Evolutionary conservation across 2,797 vertebrate genomes (phyloP), one percentile per base, ranked within the genome.

Genomic region (Characodon lateralis): DNA sequence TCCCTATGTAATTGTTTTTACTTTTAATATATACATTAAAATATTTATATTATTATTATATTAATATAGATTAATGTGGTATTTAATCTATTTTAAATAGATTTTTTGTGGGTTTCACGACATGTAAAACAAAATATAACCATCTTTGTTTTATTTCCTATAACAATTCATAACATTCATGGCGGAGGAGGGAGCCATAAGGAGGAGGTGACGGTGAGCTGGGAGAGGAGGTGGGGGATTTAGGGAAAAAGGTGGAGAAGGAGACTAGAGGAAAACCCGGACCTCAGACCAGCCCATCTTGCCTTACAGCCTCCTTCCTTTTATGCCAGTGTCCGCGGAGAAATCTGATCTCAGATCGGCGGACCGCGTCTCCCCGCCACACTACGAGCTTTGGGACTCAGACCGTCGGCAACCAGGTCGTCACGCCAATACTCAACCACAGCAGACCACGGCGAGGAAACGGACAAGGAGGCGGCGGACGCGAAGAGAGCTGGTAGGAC

Each of bases 301-400:
- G 22, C 71, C 71, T 75, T 83, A 0, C 76, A 1, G 22, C 55
- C 56, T 18, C 5, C 3, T 28, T 6, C 2, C 3, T 35, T 46
- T 1, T 9, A n/a, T 20, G 71, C 28, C 74, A 46, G 59, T 26
- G 59, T 31, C 75, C 50, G 39, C 0, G 0, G 18, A 73, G 63
- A 69, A 73, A 92, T 83, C 93, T 89, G 93, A 94, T 87, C 84
- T 74, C 20, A 72, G 90, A 92, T 88, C 94, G 85, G 93, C 84
- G 10, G 53, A 20, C 68, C 9, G 41, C 26, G 55, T 56, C 76
- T 81, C 77, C 74, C 71, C 80, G 71, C 78, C 71, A 66, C 80
- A 35, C 87, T 81, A 55, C 81, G 71, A 73, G 69, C 61, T 71
- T 22, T 26, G 87, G 88, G 89, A 90, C 84, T 84, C 16, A 80